Percentiles rank a stretch among this genome's conserved stretches.
Evolutionary conservation across 2,797 vertebrate species (phyloP).

Genomic region (Enteromius treurensis): DNA sequence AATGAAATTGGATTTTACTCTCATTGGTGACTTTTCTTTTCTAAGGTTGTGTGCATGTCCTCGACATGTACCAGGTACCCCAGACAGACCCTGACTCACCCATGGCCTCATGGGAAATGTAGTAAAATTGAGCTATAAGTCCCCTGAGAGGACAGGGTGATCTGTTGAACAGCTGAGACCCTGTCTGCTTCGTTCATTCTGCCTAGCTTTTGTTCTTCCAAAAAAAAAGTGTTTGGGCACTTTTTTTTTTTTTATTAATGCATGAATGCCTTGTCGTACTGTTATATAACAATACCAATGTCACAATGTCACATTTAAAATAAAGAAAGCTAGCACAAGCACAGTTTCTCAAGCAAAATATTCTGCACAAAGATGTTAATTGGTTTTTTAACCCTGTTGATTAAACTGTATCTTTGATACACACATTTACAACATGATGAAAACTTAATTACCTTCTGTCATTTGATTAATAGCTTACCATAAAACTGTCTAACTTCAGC

Average conservation of each 20-base stretch:
- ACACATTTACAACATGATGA: background rate
- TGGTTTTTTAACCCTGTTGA: background rate
- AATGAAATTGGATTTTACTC: background rate
- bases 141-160: constrained; percentile 5
- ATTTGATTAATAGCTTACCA: background rate
- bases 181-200: background rate
- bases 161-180: constrained; percentile 8
- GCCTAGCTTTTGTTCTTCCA: background rate
- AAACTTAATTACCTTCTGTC: background rate
- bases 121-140: constrained; percentile 9
- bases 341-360: background rate
- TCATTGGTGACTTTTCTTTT: background rate
- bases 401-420: background rate
- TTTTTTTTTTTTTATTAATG: background rate
- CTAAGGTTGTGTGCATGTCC: background rate
- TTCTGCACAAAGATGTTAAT: background rate
- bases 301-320: background rate
- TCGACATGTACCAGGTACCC: background rate
- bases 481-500: background rate
- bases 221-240: background rate
- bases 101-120: constrained; percentile 22
- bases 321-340: background rate
- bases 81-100: constrained; percentile 12
- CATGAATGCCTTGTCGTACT: background rate
- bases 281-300: background rate